Percentiles rank a stretch among this genome's conserved stretches.
phyloP scores from a whole-genome alignment of 1,140 invertebrate genomes.

The Bombyx mandarina region DNA sequence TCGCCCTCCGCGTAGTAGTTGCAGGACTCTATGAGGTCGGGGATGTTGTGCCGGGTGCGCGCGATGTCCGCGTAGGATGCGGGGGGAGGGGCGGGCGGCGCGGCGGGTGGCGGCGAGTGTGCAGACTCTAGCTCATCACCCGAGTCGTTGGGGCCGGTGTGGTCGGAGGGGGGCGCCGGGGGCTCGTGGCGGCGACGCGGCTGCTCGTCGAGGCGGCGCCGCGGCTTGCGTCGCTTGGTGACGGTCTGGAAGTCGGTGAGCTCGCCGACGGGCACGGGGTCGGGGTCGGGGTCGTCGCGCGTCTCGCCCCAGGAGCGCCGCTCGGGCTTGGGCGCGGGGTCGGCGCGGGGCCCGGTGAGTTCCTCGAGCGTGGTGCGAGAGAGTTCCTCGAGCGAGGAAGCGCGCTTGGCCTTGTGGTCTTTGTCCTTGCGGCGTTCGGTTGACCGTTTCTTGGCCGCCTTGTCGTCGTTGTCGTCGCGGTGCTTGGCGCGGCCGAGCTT shows the following conservation, averaged over 20 bases:
- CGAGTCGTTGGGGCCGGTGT: constrained; percentile 82
- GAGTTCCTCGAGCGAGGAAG: constrained; percentile 80
- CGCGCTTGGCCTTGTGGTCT: constrained; percentile 72
- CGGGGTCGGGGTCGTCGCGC: constrained; percentile 20
- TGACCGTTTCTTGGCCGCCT: constrained; percentile 57
- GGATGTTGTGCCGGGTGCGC: constrained; percentile 70
- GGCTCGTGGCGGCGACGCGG: constrained; percentile 16
- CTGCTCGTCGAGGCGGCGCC: constrained; percentile 70
- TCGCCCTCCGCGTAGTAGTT: constrained; percentile 54
- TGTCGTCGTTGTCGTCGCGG: constrained; percentile 56
- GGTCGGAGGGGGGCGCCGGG: constrained; percentile 51
- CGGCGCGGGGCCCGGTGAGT: constrained; percentile 55
- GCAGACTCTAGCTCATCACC: constrained; percentile 80
- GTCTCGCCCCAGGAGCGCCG: constrained; percentile 19
- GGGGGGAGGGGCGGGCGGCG: constrained; percentile 70
- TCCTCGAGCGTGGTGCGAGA: constrained; percentile 79
- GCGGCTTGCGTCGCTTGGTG: constrained; percentile 80
- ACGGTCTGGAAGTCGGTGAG: constrained; percentile 79
- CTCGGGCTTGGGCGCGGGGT: constrained; percentile 4
- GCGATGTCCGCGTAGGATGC: constrained; percentile 84
- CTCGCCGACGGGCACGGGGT: constrained; percentile 63
- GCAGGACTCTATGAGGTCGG: constrained; percentile 65
- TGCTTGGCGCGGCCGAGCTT: constrained; percentile 51
- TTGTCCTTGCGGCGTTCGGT: constrained; percentile 63
- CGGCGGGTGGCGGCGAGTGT: constrained; percentile 78